A percentile compares a stretch with the other conserved stretches of the same genome.
phyloP scores from a whole-genome alignment of 2,113 vertebrate species.

The Callorhinus ursinus region DNA sequence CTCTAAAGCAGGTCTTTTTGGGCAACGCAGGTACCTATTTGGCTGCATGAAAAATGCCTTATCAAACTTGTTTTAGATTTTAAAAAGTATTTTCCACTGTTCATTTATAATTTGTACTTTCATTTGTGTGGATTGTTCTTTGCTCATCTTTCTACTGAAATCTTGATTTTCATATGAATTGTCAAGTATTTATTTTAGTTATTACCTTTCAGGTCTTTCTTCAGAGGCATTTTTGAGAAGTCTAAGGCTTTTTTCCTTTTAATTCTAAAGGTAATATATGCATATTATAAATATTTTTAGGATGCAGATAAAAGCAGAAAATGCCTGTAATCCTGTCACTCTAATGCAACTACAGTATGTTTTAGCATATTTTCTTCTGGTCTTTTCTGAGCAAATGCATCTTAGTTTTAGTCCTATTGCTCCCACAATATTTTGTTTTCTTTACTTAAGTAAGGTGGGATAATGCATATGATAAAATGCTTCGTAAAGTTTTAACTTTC shows the following conservation, averaged over 20 bases:
- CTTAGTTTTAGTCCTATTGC: constrained; percentile 29
- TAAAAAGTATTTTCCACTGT: background rate
- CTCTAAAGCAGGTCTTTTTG: background rate
- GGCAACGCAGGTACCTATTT: background rate
- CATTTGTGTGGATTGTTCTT: background rate
- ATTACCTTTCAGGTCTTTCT: constrained; percentile 20
- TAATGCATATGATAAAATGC: background rate
- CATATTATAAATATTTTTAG: background rate
- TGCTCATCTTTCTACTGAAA: background rate
- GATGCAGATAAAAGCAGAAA: constrained; percentile 13
- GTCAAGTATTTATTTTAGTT: background rate
- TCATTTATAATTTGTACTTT: constrained; percentile 33
- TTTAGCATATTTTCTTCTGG: constrained; percentile 5
- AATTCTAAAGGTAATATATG: background rate
- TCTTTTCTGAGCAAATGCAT: constrained; percentile 10
- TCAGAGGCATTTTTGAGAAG: constrained; percentile 38
- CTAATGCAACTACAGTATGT: background rate
- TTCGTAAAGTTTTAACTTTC: constrained; percentile 46
- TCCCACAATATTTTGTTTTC: constrained; percentile 7
- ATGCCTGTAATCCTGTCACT: background rate
- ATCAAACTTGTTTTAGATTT: background rate
- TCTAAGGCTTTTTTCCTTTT: constrained; percentile 37
- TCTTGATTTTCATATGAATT: constrained; percentile 34
- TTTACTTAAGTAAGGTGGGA: constrained; percentile 12
- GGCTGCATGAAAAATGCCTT: background rate